Evolutionary conservation across 2,113 vertebrate species (phyloP).

Genomic region (Phaethon lepturus): DNA sequence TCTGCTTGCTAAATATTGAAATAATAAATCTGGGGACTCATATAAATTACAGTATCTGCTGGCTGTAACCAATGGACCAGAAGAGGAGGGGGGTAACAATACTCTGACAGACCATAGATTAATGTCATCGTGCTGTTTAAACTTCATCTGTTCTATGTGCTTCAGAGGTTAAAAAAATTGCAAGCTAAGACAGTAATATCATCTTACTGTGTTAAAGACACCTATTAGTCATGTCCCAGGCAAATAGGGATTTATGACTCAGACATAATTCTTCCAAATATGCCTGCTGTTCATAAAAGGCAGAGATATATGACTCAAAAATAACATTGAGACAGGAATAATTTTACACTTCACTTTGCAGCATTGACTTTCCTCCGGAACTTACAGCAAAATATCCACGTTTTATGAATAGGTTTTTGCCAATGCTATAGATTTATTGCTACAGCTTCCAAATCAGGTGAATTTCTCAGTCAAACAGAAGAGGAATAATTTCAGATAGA

Average conservation of each 20-base stretch:
- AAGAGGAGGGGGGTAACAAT: conserved; percentile 37
- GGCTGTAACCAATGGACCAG: background rate
- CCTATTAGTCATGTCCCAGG: conserved; percentile 78
- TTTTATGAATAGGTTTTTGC: conserved; percentile 72
- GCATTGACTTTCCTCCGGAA: conserved; percentile 72
- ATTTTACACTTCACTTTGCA: conserved; percentile 77
- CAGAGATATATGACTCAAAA: conserved; percentile 80
- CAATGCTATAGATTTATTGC: conserved; percentile 65
- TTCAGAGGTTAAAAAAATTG: conserved; percentile 66
- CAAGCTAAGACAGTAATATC: conserved; percentile 73
- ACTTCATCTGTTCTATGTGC: conserved; percentile 53
- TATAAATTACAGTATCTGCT: conserved; percentile 27
- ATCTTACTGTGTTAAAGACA: conserved; percentile 74
- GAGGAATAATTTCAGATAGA: conserved; percentile 1
- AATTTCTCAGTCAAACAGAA: conserved; percentile 60
- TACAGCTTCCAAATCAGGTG: conserved; percentile 61
- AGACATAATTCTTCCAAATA: conserved; percentile 80
- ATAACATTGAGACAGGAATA: conserved; percentile 79
- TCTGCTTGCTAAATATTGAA: conserved; percentile 33
- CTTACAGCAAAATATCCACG: conserved; percentile 40
- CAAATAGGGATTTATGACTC: conserved; percentile 82
- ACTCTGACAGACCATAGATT: conserved; percentile 42
- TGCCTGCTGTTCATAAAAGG: conserved; percentile 80
- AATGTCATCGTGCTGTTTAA: conserved; percentile 42
- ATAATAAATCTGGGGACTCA: background rate